A percentile compares a stretch with the other conserved stretches of the same genome.
Evolutionary conservation across 2,113 vertebrate genomes (phyloP).

Genomic region (Sula dactylatra): DNA sequence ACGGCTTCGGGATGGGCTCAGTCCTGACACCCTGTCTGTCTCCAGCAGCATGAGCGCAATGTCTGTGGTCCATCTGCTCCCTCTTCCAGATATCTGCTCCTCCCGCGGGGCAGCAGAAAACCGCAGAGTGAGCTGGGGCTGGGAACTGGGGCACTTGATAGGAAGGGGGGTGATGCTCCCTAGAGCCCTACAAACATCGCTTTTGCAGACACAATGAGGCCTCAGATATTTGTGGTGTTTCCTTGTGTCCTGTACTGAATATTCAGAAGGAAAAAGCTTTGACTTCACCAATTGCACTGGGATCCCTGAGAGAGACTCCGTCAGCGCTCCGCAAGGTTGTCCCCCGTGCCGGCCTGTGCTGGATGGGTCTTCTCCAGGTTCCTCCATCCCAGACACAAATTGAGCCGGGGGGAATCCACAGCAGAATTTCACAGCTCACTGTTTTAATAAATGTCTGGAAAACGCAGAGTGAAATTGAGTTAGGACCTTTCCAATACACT

Average conservation of each 20-base stretch:
- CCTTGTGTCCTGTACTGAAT: not conserved
- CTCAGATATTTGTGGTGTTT: not conserved
- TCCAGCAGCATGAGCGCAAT: not conserved
- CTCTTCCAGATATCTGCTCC: not conserved
- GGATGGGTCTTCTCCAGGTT: not conserved
- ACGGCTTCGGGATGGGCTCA: not conserved
- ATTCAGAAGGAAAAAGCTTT: not conserved
- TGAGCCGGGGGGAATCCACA: not conserved
- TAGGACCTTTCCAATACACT: not conserved
- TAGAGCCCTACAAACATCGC: not conserved
- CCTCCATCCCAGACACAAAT: not conserved
- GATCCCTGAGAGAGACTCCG: not conserved
- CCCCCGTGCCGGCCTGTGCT: accelerated
- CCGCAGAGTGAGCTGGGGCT: not conserved
- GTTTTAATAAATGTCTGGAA: constrained; percentile 29
- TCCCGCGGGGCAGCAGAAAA: not conserved
- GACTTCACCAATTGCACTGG: not conserved
- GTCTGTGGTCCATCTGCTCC: not conserved
- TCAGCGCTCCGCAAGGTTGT: not conserved
- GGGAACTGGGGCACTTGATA: accelerated
- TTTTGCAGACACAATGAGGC: not conserved
- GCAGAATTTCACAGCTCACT: constrained; percentile 29
- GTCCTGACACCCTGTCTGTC: not conserved
- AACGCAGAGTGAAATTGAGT: not conserved
- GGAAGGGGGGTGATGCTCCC: not conserved